These are phyloP conservation scores for Thereva nobilitata DNA, from an alignment of 2,888 invertebrate genomes.

Conservation along the genomic window DNA sequence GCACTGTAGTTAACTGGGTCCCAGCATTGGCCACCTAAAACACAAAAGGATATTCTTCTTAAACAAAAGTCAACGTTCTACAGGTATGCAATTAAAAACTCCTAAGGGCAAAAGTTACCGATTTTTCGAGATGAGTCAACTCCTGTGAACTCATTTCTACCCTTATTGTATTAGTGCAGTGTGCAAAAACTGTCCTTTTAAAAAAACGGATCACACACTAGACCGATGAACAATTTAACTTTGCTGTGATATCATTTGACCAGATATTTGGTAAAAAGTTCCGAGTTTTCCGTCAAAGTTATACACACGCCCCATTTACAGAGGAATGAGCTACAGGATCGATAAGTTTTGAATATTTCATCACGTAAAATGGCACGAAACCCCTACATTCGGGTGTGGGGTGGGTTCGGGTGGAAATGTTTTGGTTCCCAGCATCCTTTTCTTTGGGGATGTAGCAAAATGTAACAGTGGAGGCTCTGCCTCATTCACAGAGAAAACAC, in stretches of 20 bases:
- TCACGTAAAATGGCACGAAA: conserved; percentile 18
- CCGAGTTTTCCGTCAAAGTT: conserved; percentile 9
- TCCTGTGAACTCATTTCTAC: conserved; percentile 21
- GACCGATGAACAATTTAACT: conserved; percentile 3
- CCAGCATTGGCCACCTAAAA: conserved; percentile 74
- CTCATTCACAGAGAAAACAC: not conserved
- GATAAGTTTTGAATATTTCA: conserved; percentile 31
- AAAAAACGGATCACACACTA: conserved; percentile 6
- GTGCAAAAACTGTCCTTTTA: not conserved
- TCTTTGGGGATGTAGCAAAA: conserved; percentile 8
- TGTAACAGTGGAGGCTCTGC: not conserved
- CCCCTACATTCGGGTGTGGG: not conserved
- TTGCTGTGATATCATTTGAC: conserved; percentile 5
- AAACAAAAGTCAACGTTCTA: not conserved
- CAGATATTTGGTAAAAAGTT: conserved; percentile 16
- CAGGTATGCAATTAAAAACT: not conserved
- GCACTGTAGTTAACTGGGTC: conserved; percentile 72
- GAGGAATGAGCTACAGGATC: conserved; percentile 1
- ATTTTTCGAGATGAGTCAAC: conserved; percentile 30
- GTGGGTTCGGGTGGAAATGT: conserved; percentile 1
- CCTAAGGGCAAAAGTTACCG: conserved; percentile 13
- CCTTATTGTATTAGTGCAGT: conserved; percentile 2
- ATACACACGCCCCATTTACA: conserved; percentile 18
- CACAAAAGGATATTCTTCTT: conserved; percentile 22
- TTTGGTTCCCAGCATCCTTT: conserved; percentile 21